Conservation (phyloP, 2,797 vertebrate species). For the Chrosomus eos region DNA sequence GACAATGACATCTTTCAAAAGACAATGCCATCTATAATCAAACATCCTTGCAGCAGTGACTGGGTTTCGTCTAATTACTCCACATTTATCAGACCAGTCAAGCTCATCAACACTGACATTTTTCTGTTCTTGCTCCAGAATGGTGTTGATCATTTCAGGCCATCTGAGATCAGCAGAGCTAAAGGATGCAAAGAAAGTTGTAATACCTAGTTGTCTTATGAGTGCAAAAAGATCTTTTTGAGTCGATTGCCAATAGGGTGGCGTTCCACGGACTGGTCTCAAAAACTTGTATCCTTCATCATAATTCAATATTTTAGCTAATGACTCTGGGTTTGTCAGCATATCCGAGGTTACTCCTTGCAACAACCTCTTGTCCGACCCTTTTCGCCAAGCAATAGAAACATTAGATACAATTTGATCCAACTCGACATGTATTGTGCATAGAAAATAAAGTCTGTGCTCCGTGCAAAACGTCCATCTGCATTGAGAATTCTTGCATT, state of each 20-base stretch:
- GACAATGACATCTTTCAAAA: background rate
- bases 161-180: constrained; percentile 8
- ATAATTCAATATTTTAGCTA: background rate
- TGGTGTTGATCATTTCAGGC: background rate
- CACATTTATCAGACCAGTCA: constrained; percentile 26
- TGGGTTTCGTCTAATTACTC: background rate
- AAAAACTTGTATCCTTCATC: constrained; percentile 17
- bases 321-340: background rate
- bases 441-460: constrained; percentile 1
- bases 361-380: background rate
- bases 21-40: background rate
- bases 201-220: background rate
- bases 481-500: constrained; percentile 8
- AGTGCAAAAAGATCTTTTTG: background rate
- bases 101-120: background rate
- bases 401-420: constrained; percentile 12
- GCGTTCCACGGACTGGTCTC: background rate
- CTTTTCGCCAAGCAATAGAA: background rate
- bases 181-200: constrained; percentile 5
- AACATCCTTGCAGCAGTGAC: constrained; percentile 28
- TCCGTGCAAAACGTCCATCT: background rate
- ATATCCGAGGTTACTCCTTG: background rate
- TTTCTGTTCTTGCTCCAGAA: background rate
- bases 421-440: constrained; percentile 2
- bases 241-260: background rate